A percentile compares a stretch with the other conserved stretches of the same genome.
Evolutionary conservation across 1,140 invertebrate species (phyloP).

Genomic region (Meloidogyne floridensis): DNA sequence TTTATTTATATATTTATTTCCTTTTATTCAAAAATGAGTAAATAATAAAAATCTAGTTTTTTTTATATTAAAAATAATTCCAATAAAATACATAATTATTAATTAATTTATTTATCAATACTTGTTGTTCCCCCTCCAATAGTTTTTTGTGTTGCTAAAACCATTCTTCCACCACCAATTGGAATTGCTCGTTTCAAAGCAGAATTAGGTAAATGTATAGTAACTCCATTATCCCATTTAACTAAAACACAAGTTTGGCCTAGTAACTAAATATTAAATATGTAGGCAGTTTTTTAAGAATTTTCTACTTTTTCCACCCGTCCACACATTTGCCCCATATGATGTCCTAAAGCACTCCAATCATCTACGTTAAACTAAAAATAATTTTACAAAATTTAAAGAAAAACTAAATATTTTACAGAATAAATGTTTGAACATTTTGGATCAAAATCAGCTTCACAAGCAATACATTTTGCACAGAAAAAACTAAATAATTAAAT

Average conservation of each 20-base stretch:
- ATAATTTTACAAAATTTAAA: neutral
- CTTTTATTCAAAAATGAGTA: no score
- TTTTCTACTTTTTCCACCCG: slow-evolving; percentile 17
- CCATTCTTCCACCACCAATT: slow-evolving; percentile 10
- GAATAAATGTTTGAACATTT: slow-evolving; percentile 30
- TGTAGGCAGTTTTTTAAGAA: neutral
- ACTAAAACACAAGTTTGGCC: slow-evolving; percentile 21
- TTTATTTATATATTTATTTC: no score
- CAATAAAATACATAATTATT: no score
- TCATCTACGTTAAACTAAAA: slow-evolving; percentile 13
- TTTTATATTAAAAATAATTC: no score
- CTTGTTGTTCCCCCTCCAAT: neutral
- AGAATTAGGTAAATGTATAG: slow-evolving; percentile 12
- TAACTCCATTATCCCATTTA: slow-evolving; percentile 28
- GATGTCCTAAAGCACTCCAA: slow-evolving; percentile 27
- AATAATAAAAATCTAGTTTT: no score
- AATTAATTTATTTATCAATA: neutral
- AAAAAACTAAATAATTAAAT: slow-evolving; percentile 19
- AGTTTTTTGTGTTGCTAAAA: slow-evolving; percentile 4
- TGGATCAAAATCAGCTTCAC: slow-evolving; percentile 28
- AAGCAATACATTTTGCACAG: slow-evolving; percentile 36
- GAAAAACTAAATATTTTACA: neutral
- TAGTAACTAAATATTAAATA: neutral
- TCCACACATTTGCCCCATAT: slow-evolving; percentile 31
- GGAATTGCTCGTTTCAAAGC: slow-evolving; percentile 22